Conservation (phyloP, 2,888 invertebrate genomes). For the Acleris literana region DNA sequence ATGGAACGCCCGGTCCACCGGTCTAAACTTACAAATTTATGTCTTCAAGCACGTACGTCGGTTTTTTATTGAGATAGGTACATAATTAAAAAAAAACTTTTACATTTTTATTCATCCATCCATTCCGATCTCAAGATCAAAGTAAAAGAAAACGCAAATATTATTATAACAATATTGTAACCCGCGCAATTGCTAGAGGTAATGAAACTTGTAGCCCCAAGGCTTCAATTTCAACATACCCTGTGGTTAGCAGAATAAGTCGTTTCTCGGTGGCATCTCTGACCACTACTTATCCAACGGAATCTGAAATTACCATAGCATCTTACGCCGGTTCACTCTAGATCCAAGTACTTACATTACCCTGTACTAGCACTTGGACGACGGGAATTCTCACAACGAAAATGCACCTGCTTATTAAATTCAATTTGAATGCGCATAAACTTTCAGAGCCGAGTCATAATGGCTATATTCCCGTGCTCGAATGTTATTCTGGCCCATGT, state of each 20-base stretch:
- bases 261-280: slow-evolving; percentile 39
- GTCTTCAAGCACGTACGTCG: too few relatives aligned
- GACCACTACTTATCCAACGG: slow-evolving; percentile 45
- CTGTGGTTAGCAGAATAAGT: slow-evolving; percentile 50
- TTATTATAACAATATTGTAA: not conserved
- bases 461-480: not conserved
- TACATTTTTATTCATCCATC: too few relatives aligned
- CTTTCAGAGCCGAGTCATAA: slow-evolving; percentile 1
- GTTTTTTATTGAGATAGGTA: too few relatives aligned
- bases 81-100: too few relatives aligned
- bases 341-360: not conserved
- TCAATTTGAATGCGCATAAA: slow-evolving; percentile 5
- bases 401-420: slow-evolving; percentile 13
- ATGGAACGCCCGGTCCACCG: too few relatives aligned
- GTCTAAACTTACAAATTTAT: too few relatives aligned
- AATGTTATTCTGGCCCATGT: slow-evolving; percentile 1
- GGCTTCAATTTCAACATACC: slow-evolving; percentile 27
- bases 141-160: not conserved
- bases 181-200: not conserved
- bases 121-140: too few relatives aligned
- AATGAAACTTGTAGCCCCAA: slow-evolving; percentile 22
- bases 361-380: not conserved
- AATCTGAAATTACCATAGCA: slow-evolving; percentile 42
- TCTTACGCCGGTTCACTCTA: slow-evolving; percentile 23
- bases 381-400: not conserved